Evolutionary conservation across 1,140 invertebrate species (phyloP).

Genomic region (Centruroides vittatus): DNA sequence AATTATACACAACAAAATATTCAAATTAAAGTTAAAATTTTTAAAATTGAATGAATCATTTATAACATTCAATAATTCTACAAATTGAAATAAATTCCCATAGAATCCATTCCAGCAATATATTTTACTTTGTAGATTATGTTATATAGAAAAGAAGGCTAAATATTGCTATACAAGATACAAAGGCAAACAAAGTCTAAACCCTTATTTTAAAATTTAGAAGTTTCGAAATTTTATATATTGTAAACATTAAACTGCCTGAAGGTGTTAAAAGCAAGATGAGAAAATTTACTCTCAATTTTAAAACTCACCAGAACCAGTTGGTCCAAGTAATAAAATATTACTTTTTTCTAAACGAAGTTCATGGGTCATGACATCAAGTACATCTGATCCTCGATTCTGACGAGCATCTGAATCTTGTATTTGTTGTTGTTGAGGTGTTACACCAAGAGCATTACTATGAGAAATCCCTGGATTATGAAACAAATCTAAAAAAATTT

Average conservation of each 20-base stretch:
- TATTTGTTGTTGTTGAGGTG: conserved; percentile 15
- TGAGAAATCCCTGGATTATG: conserved; percentile 68
- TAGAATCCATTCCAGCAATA: no score
- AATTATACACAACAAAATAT: no score
- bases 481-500: neutral
- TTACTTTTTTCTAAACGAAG: conserved; percentile 94
- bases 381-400: conserved; percentile 43
- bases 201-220: no score
- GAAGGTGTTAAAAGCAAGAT: neutral
- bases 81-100: no score
- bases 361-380: conserved; percentile 70
- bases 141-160: neutral
- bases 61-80: no score
- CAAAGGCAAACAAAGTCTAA: no score
- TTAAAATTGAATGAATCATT: no score
- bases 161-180: no score
- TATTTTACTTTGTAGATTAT: no score
- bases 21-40: no score
- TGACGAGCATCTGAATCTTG: neutral
- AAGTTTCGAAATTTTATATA: no score
- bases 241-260: no score
- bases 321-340: conserved; percentile 90
- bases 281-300: conserved; percentile 8
- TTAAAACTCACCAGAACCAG: conserved; percentile 61
- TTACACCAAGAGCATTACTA: conserved; percentile 33